A percentile compares a stretch with the other conserved stretches of the same genome.
These are phyloP conservation scores for Onthophagus taurus DNA, from an alignment of 1,140 invertebrate genomes.

Conservation along the genomic window DNA sequence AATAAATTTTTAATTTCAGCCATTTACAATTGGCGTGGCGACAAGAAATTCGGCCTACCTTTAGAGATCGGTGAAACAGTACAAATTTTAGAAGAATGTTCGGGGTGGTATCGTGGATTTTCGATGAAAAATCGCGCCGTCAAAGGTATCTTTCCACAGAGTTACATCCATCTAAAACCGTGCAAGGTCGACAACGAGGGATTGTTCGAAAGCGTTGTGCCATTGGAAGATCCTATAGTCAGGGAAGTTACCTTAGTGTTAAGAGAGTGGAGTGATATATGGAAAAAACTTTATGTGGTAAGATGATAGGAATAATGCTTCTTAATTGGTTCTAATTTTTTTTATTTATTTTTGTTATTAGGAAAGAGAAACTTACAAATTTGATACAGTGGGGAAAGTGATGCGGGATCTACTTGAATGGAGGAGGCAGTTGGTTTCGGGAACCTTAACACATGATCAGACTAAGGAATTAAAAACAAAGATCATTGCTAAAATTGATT, in stretches of 20 bases:
- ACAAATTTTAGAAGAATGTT: conserved; percentile 82
- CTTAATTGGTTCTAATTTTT: neutral
- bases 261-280: conserved; percentile 86
- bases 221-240: conserved; percentile 79
- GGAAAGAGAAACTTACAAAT: conserved; percentile 74
- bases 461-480: conserved; percentile 73
- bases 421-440: conserved; percentile 69
- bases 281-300: conserved; percentile 85
- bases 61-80: conserved; percentile 85
- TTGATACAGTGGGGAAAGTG: conserved; percentile 70
- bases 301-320: conserved; percentile 29
- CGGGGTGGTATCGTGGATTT: conserved; percentile 84
- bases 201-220: conserved; percentile 57
- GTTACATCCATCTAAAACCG: conserved; percentile 64
- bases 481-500: conserved; percentile 86
- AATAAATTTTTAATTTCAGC: conserved; percentile 52
- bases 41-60: conserved; percentile 67
- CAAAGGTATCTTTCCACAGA: conserved; percentile 78
- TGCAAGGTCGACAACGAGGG: conserved; percentile 69
- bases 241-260: conserved; percentile 83
- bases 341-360: conserved; percentile 34
- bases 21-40: conserved; percentile 82
- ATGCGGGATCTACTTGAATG: conserved; percentile 84
- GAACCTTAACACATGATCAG: conserved; percentile 83
- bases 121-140: conserved; percentile 67